phyloP scores from a whole-genome alignment of 2,113 vertebrate species.

The Motacilla alba region DNA sequence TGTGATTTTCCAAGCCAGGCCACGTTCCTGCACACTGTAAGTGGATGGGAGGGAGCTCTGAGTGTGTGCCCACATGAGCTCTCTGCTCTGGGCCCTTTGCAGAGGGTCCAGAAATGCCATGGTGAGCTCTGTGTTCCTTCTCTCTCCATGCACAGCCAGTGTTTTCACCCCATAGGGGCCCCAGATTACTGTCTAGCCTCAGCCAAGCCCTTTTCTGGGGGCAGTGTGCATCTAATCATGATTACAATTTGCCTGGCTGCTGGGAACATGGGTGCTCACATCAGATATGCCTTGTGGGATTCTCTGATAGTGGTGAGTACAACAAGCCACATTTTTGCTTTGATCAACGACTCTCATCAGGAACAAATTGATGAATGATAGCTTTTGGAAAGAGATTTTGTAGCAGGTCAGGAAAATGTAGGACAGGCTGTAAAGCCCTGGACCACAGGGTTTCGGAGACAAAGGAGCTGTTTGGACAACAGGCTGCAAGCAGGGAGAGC shows the following conservation, averaged over 20 bases:
- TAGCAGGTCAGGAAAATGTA: not conserved
- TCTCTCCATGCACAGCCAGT: not conserved
- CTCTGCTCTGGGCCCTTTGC: not conserved
- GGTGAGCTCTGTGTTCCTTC: not conserved
- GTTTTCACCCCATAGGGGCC: not conserved
- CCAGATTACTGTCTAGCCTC: not conserved
- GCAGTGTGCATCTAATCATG: not conserved
- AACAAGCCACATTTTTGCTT: not conserved
- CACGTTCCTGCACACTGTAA: accelerated
- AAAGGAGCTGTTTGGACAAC: not conserved
- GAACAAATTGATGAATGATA: not conserved
- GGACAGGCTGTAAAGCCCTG: not conserved
- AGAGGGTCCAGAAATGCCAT: not conserved
- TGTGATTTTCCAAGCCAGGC: not conserved
- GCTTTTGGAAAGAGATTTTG: not conserved
- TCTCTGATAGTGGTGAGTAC: not conserved
- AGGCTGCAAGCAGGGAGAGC: not conserved
- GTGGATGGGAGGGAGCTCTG: not conserved
- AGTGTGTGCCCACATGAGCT: accelerated
- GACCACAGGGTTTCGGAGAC: not conserved
- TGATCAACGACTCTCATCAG: not conserved
- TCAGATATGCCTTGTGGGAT: not conserved
- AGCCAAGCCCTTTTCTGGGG: not conserved
- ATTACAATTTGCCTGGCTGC: not conserved
- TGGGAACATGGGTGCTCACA: not conserved